Base-by-base conservation (phyloP, 2,888 invertebrate genomes). In the Megastigmus dorsalis region DNA sequence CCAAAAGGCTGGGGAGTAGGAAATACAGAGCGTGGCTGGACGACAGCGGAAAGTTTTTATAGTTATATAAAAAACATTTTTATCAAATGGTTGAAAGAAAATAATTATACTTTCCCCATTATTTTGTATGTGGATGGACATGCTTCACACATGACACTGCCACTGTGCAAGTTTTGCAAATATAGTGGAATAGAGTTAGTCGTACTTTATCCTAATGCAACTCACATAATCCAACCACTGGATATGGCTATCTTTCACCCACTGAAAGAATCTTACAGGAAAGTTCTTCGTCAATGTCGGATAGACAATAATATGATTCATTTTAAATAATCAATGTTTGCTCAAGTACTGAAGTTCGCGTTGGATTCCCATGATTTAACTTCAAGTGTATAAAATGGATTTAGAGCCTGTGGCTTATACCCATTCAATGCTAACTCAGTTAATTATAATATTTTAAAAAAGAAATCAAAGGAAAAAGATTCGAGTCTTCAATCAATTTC, bases 81-180 rank as follows among this genome's bases (percentile, higher is more conserved):
- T 41, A 68, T 33, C 26, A 54, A 41, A 6, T 55, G 38, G 26
- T 30, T 67, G 23, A 41, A 33, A 20, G 28, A 54, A 18, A 54
- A 54, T 41, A n/a, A 36, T 2, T 26, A 0, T 38, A 15, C 41
- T 33, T 55, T 81, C 45, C 78, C 80, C 18, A 74, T 81, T 7
- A 52, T 81, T 28, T 68, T 81, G 55, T 76, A 81, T 20, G 78
- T 82, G 5, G 81, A 83, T 74, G 80, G 80, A 9, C 80, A 80
- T 63, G 62, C 55, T 18, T 81, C 81, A 0, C 82, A 82, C 65
- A 57, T 81, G 60, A 78, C 79, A 3, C 23, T 79, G 18, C 76
- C 78, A 50, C 68, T 80, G 4, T 79, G 80, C 65, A 20, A 77
- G 20, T 78, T 80, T 43, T 82, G 81, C 67, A 70, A 79, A 41